Base-by-base conservation (phyloP, 53 echinoderm and acorn worm species). In the Mesocentrotus franciscanus region DNA sequence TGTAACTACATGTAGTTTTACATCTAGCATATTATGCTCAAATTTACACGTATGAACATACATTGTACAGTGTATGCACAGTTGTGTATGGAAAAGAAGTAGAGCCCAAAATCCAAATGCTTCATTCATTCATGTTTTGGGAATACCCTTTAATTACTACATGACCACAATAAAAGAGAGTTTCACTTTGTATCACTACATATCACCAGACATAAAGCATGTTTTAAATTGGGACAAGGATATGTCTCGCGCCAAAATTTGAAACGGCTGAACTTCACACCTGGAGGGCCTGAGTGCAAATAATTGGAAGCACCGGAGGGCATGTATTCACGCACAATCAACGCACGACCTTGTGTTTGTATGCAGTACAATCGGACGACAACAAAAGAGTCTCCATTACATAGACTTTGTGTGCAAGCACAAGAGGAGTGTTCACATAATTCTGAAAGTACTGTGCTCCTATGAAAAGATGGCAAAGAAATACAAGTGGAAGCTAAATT, bases 211-310 rank as follows among this genome's bases (percentile, higher is more conserved):
- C 61, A 61, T 17, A 11, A 36, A 39, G 8, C 10, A 36, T 36
- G 36, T 74, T 42, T 66, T 9, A 58, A 85, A 87, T 87, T n/a
- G 87, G 87, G 87, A 29, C 59, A 87, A 59, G 87, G 87, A 56
- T n/a, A n/a, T 87, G 56, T 87, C 64, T 91, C 91, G 56, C 91
- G 91, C 91, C 91, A 91, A 91, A 91, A 66, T 68, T 91, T 91
- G 34, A 68, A 91, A 91, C 91, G 91, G 91, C 91, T 91, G 91
- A 91, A 91, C 62, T 91, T 91, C 91, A 91, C 61, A 91, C 91
- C 87, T 87, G 87, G 58, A 87, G 87, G 85, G 87, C 22, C 56
- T 9, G 17, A 27, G 87, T 87, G 87, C 87, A 87, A 87, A 87
- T 87, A 87, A 57, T 87, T 81, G 24, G 57, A 26, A 87, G 87